Percentiles rank a stretch among this genome's conserved stretches.
These are phyloP conservation scores for Catalaphyllia jardinei DNA, from an alignment of 64 coral and sea anemone species.

Conservation along the genomic window DNA sequence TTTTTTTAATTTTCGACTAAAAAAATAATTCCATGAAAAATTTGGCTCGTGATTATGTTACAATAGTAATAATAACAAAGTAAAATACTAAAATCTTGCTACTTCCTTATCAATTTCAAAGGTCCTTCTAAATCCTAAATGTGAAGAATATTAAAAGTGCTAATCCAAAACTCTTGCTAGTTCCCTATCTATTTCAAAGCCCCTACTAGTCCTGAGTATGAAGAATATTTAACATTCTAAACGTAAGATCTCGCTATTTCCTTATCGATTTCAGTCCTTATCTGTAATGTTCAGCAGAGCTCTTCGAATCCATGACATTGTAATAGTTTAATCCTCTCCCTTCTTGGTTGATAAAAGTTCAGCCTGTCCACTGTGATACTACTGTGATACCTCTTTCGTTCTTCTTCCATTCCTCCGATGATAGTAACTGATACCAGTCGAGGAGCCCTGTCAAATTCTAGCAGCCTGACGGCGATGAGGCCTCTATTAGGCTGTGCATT, in stretches of 20 bases:
- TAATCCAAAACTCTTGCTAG: not conserved
- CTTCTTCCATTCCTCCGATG: slow-evolving; percentile 36
- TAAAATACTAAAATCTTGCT: too few relatives aligned
- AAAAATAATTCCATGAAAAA: too few relatives aligned
- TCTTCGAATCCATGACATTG: slow-evolving; percentile 59
- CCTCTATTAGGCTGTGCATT: slow-evolving; percentile 5
- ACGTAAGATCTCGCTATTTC: not conserved
- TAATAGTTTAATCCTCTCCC: slow-evolving; percentile 39
- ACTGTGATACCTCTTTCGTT: slow-evolving; percentile 60
- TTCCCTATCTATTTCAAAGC: not conserved
- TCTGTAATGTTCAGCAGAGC: too few relatives aligned
- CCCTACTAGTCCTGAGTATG: not conserved
- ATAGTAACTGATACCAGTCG: slow-evolving; percentile 60
- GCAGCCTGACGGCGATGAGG: not conserved
- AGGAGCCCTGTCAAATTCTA: slow-evolving; percentile 10
- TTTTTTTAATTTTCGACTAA: too few relatives aligned
- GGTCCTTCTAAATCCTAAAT: not conserved
- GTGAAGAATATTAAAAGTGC: not conserved
- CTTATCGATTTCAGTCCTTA: not conserved
- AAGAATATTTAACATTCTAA: not conserved
- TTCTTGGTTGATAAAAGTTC: slow-evolving; percentile 63
- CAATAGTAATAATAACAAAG: too few relatives aligned
- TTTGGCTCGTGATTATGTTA: too few relatives aligned
- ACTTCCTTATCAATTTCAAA: too few relatives aligned
- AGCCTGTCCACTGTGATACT: too few relatives aligned